Evolutionary conservation across 1,140 invertebrate species (phyloP).

Genomic region (Oedothorax gibbosus): DNA sequence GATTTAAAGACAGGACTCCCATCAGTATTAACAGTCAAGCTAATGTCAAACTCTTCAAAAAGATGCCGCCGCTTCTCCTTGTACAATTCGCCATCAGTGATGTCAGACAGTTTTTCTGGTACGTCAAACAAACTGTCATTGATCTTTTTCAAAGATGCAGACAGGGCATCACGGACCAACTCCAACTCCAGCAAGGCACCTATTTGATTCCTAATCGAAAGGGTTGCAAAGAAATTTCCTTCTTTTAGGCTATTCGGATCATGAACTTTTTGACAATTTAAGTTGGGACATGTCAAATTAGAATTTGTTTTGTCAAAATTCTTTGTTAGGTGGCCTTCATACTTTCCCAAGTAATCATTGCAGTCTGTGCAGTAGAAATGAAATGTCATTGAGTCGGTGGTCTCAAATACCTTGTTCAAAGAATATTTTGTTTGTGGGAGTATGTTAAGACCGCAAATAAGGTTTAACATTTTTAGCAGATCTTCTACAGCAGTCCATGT

Average conservation of each 20-base stretch:
- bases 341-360: conserved; percentile 19
- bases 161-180: too few relatives aligned
- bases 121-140: background rate
- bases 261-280: background rate
- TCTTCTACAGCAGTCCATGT: conserved; percentile 12
- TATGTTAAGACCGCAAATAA: conserved; percentile 1
- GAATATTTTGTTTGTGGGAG: conserved; percentile 21
- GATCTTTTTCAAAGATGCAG: too few relatives aligned
- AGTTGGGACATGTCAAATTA: conserved; percentile 14
- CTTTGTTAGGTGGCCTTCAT: conserved; percentile 12
- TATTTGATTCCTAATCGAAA: conserved; percentile 30
- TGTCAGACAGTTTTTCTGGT: too few relatives aligned
- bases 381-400: too few relatives aligned
- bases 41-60: too few relatives aligned
- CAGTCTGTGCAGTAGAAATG: conserved; percentile 25
- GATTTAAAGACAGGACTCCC: conserved; percentile 24
- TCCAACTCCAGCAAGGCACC: background rate
- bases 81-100: background rate
- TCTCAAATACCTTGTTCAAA: too few relatives aligned
- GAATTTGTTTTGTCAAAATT: background rate
- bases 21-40: conserved; percentile 13
- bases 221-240: conserved; percentile 22
- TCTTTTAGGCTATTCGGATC: conserved; percentile 7
- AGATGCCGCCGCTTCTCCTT: conserved; percentile 9
- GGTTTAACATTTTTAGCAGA: conserved; percentile 4